These are phyloP conservation scores for Dendrophyllia cribrosa DNA, from an alignment of 64 coral and sea anemone species.

Conservation along the genomic window DNA sequence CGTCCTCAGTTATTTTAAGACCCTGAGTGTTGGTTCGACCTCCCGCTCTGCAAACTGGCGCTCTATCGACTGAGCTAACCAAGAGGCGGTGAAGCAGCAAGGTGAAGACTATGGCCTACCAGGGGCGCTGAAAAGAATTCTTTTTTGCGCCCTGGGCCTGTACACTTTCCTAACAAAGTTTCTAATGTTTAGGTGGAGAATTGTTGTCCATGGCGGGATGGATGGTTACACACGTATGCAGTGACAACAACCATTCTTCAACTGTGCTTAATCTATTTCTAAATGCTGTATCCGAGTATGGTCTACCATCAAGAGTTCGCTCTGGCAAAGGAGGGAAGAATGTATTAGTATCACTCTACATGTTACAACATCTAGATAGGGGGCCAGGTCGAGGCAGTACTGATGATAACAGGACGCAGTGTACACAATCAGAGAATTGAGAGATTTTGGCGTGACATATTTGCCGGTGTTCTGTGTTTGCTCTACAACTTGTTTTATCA, in stretches of 20 bases:
- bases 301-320: slow-evolving; percentile 65
- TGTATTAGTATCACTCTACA: slow-evolving; percentile 32
- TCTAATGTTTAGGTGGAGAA: slow-evolving; percentile 43
- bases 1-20: too few relatives aligned
- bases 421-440: too few relatives aligned
- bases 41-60: too few relatives aligned
- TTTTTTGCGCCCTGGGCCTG: too few relatives aligned
- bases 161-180: not conserved
- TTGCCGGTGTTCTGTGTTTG: too few relatives aligned
- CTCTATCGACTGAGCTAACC: too few relatives aligned
- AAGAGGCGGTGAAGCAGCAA: too few relatives aligned
- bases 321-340: slow-evolving; percentile 71
- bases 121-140: too few relatives aligned
- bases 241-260: slow-evolving; percentile 17
- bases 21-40: too few relatives aligned
- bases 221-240: slow-evolving; percentile 41
- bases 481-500: too few relatives aligned
- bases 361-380: slow-evolving; percentile 53
- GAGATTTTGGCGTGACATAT: too few relatives aligned
- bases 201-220: slow-evolving; percentile 52
- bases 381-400: slow-evolving; percentile 67
- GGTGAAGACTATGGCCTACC: not conserved
- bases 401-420: slow-evolving; percentile 52
- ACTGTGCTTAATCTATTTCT: slow-evolving; percentile 55
- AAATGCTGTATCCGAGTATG: slow-evolving; percentile 39